A percentile compares a stretch with the other conserved stretches of the same genome.
Evolutionary conservation across 2,888 invertebrate species (phyloP).

Genomic region (Eristalis tenax): DNA sequence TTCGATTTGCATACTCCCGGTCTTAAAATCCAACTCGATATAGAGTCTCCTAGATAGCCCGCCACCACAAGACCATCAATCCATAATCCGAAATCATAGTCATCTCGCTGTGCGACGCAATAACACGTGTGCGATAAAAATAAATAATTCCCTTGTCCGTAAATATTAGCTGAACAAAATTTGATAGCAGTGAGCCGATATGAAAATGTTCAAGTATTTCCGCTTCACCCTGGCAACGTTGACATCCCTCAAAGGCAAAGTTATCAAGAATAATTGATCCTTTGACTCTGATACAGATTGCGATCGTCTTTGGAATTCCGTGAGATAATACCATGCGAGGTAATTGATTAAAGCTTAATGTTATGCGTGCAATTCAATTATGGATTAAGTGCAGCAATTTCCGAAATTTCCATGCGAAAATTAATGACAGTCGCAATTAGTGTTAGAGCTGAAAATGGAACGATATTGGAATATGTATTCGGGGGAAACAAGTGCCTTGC

Average conservation of each 20-base stretch:
- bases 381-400: constrained; percentile 63
- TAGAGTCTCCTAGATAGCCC: neutral
- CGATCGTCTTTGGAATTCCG: constrained; percentile 16
- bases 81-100: neutral
- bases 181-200: neutral
- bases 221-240: neutral
- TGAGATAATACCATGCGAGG: constrained; percentile 1
- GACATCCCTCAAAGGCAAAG: neutral
- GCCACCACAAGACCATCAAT: constrained; percentile 6
- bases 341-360: constrained; percentile 45
- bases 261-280: neutral
- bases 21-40: neutral
- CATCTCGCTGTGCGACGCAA: neutral
- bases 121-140: constrained; percentile 12
- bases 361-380: constrained; percentile 56
- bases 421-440: constrained; percentile 48
- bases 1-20: neutral
- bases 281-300: constrained; percentile 18
- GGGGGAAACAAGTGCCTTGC: neutral
- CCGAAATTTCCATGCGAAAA: constrained; percentile 57
- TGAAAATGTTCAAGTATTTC: neutral
- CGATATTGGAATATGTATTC: constrained; percentile 6
- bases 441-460: neutral
- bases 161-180: constrained; percentile 14
- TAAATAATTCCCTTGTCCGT: neutral